A percentile compares a stretch with the other conserved stretches of the same genome.
Conservation (phyloP, 92 coral and sea anemone genomes). For the Meandrina meandrites region DNA sequence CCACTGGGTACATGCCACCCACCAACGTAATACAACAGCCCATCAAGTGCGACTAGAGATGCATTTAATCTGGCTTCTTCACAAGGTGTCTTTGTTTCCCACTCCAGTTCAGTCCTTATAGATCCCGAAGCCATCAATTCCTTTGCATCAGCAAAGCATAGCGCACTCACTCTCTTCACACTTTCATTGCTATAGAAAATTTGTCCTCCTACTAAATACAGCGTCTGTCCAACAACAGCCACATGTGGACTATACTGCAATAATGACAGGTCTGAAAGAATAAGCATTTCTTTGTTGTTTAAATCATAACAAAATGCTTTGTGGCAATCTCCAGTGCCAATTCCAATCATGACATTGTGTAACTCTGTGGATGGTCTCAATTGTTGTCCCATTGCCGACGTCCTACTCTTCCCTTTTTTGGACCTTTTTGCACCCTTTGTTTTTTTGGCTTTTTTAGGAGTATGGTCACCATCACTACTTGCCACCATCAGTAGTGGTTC, state of each 20-base stretch:
- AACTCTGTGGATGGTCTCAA: slow-evolving; percentile 65
- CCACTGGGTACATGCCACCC: slow-evolving; percentile 53
- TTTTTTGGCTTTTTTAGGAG: slow-evolving; percentile 35
- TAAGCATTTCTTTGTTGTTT: slow-evolving; percentile 51
- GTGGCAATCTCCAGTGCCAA: slow-evolving; percentile 59
- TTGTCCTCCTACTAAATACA: slow-evolving; percentile 74
- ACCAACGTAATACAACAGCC: slow-evolving; percentile 73
- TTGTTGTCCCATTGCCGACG: background rate
- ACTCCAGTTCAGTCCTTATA: slow-evolving; percentile 39
- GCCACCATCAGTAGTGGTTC: slow-evolving; percentile 42
- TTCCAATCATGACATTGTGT: slow-evolving; percentile 59
- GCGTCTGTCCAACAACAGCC: slow-evolving; percentile 58
- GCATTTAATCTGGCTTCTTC: slow-evolving; percentile 53
- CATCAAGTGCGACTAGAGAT: slow-evolving; percentile 58
- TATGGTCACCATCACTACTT: background rate
- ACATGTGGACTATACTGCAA: slow-evolving; percentile 57
- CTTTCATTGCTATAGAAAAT: too few relatives aligned
- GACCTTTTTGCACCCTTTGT: slow-evolving; percentile 7
- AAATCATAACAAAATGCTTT: slow-evolving; percentile 76
- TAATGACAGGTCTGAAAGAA: slow-evolving; percentile 51
- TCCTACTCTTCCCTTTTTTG: slow-evolving; percentile 15
- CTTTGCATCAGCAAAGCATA: slow-evolving; percentile 58
- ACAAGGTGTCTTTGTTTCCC: slow-evolving; percentile 61
- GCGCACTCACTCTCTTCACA: slow-evolving; percentile 51
- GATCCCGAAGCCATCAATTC: slow-evolving; percentile 16